phyloP scores from a whole-genome alignment of 92 coral and sea anemone genomes.

The Meandrina meandrites region DNA sequence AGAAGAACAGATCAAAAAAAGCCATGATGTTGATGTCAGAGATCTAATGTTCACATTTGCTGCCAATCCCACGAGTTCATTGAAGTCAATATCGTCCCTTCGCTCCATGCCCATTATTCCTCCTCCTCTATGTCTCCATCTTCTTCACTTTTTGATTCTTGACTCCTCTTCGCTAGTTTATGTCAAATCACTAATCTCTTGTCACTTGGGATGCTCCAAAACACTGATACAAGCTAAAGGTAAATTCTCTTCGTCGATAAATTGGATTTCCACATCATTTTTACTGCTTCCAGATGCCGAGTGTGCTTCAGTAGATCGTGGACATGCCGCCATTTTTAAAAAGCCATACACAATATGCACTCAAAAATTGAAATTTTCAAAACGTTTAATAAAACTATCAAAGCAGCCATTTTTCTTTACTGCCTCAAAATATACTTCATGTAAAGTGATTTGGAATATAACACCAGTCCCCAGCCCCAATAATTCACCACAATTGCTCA shows the following conservation, averaged over 20 bases:
- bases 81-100: constrained; percentile 14
- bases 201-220: constrained; percentile 13
- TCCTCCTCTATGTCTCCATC: constrained; percentile 42
- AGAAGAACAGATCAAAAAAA: constrained; percentile 34
- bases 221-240: constrained; percentile 33
- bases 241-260: constrained; percentile 41
- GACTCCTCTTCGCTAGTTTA: constrained; percentile 30
- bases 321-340: constrained; percentile 6
- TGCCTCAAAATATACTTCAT: too few relatives aligned
- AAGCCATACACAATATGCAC: constrained; percentile 19
- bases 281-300: constrained; percentile 18
- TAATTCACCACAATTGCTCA: too few relatives aligned
- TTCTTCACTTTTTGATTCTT: constrained; percentile 18
- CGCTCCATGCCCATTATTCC: constrained; percentile 16
- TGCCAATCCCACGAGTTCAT: constrained; percentile 16
- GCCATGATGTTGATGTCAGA: constrained; percentile 12
- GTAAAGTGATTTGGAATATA: too few relatives aligned
- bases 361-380: constrained; percentile 13
- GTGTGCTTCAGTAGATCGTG: constrained; percentile 6
- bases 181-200: constrained; percentile 30
- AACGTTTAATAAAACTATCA: not conserved
- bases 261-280: constrained; percentile 39
- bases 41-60: constrained; percentile 16
- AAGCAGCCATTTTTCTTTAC: too few relatives aligned
- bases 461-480: too few relatives aligned